These are phyloP conservation scores for Stenichneumon culpator DNA, from an alignment of 2,888 invertebrate genomes.

Conservation along the genomic window DNA sequence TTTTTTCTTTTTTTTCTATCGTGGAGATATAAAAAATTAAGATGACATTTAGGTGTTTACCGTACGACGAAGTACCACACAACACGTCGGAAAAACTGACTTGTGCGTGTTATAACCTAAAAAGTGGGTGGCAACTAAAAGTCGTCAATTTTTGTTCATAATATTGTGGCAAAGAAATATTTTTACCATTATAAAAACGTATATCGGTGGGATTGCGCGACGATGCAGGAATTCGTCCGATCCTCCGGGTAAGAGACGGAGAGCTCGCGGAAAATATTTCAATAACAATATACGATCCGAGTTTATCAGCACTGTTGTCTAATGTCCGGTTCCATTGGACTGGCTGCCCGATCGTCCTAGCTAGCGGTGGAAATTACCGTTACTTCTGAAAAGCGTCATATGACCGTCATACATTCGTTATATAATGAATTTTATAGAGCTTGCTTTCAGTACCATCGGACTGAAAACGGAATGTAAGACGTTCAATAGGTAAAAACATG, in stretches of 20 bases:
- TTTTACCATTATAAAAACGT: constrained; percentile 38
- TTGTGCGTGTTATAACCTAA: constrained; percentile 18
- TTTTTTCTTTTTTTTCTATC: not conserved
- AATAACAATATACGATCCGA: constrained; percentile 13
- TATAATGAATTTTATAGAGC: not conserved
- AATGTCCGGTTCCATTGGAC: not conserved
- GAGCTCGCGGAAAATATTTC: not conserved
- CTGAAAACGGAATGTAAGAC: too few relatives aligned
- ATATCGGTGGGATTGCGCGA: not conserved
- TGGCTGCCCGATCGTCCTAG: not conserved
- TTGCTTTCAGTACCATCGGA: too few relatives aligned
- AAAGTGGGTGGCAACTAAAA: constrained; percentile 4
- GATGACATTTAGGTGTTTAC: not conserved
- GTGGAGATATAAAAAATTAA: not conserved
- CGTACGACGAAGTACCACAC: not conserved
- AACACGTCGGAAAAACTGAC: not conserved
- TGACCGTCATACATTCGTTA: not conserved
- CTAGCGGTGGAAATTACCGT: not conserved
- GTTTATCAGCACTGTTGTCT: constrained; percentile 33
- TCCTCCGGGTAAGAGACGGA: not conserved
- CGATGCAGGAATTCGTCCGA: constrained; percentile 10
- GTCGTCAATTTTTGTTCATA: not conserved
- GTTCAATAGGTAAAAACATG: too few relatives aligned
- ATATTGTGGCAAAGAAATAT: not conserved
- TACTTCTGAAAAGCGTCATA: not conserved